Percentiles rank a stretch among this genome's conserved stretches.
phyloP scores from a whole-genome alignment of 2,113 vertebrate genomes.

The Mystacornis crossleyi region DNA sequence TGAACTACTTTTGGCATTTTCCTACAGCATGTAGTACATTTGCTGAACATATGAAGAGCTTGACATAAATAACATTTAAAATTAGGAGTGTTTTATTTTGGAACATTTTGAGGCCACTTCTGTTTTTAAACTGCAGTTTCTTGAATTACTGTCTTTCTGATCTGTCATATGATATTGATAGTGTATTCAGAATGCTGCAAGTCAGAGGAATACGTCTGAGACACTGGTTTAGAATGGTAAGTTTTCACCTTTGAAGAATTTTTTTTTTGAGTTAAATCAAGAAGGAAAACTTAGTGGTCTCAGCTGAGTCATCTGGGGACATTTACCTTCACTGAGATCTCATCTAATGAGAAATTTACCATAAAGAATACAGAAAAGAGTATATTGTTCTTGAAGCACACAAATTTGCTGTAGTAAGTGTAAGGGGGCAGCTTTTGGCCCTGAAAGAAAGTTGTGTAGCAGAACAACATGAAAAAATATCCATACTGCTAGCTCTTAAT shows the following conservation, averaged over 20 bases:
- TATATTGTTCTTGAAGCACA: background rate
- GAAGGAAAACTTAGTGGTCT: background rate
- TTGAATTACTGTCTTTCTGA: background rate
- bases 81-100: slow-evolving; percentile 39
- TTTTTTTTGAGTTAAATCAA: background rate
- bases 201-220: background rate
- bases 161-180: slow-evolving; percentile 26
- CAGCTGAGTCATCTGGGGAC: background rate
- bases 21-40: slow-evolving; percentile 24
- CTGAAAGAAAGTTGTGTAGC: background rate
- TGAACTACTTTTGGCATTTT: slow-evolving; percentile 47
- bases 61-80: slow-evolving; percentile 41
- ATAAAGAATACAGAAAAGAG: background rate
- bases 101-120: slow-evolving; percentile 20
- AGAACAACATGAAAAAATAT: background rate
- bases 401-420: background rate
- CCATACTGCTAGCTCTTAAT: background rate
- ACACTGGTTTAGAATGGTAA: background rate
- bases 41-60: slow-evolving; percentile 49
- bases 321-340: background rate
- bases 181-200: background rate
- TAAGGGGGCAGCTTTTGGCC: background rate
- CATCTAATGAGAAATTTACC: background rate
- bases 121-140: background rate
- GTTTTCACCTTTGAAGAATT: background rate